phyloP scores from a whole-genome alignment of 2,888 invertebrate genomes.

The Campoplex capitator region DNA sequence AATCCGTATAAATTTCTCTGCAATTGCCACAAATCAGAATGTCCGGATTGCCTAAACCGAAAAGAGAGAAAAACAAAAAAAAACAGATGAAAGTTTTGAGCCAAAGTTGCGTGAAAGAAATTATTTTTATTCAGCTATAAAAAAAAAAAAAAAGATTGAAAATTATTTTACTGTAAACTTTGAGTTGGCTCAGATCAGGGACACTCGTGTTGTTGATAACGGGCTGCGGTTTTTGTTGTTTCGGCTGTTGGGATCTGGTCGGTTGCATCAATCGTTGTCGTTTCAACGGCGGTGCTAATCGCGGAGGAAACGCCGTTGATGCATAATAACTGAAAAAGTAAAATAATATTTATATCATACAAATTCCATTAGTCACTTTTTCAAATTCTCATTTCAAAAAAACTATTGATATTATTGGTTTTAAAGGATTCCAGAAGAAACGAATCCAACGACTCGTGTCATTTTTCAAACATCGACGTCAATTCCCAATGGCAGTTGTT shows the following conservation, averaged over 20 bases:
- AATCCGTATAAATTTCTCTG: conserved; percentile 90
- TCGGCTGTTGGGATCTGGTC: conserved; percentile 82
- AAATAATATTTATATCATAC: conserved; percentile 74
- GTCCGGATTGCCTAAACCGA: conserved; percentile 88
- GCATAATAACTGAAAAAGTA: conserved; percentile 87
- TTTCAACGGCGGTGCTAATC: conserved; percentile 88
- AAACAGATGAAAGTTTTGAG: no score
- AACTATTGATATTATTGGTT: no score
- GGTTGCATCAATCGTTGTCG: conserved; percentile 87
- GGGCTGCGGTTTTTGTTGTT: conserved; percentile 78
- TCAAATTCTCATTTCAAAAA: no score
- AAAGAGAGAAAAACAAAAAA: background rate
- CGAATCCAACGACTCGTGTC: no score
- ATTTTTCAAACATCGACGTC: no score
- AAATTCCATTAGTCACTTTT: background rate
- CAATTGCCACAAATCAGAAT: conserved; percentile 92
- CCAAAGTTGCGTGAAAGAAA: background rate
- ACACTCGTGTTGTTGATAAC: conserved; percentile 80
- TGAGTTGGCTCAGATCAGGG: conserved; percentile 86
- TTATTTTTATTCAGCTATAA: background rate
- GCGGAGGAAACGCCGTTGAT: conserved; percentile 87
- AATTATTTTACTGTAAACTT: conserved; percentile 87
- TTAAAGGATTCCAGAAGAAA: no score
- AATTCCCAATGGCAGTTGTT: no score
- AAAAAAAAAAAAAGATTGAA: conserved; percentile 12